Evolutionary conservation across 1,140 invertebrate species (phyloP).

Genomic region (Ceratina calcarata): DNA sequence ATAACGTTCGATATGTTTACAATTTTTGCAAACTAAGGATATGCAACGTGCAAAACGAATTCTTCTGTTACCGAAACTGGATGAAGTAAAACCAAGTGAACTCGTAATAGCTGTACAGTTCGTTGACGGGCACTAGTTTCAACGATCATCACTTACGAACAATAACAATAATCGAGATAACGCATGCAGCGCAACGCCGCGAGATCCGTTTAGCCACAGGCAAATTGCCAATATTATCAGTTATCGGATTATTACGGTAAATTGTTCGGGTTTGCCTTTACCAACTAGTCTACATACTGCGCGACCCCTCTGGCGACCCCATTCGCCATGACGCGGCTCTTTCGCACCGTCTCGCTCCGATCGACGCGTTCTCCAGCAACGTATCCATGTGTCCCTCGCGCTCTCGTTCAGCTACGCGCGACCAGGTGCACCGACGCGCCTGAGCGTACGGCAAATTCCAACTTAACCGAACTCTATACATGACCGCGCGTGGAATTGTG

Average conservation of each 20-base stretch:
- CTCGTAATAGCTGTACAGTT: too few species aligned
- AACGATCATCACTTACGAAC: conserved; percentile 44
- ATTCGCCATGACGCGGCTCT: conserved; percentile 19
- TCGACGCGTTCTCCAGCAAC: conserved; percentile 31
- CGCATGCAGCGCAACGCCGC: conserved; percentile 56
- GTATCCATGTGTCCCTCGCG: conserved; percentile 26
- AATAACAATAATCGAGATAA: conserved; percentile 71
- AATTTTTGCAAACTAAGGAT: too few species aligned
- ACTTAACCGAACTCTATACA: conserved; percentile 57
- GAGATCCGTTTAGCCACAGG: conserved; percentile 61
- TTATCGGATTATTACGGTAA: conserved; percentile 74
- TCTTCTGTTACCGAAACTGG: too few species aligned
- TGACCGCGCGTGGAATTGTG: conserved; percentile 13
- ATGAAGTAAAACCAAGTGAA: too few species aligned
- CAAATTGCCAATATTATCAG: conserved; percentile 74
- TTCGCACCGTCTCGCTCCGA: background rate
- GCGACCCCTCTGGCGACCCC: conserved; percentile 39
- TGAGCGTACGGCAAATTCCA: conserved; percentile 67
- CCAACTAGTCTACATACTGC: conserved; percentile 58
- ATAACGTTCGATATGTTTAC: too few species aligned
- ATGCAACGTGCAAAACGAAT: too few species aligned
- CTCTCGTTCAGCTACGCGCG: conserved; percentile 32
- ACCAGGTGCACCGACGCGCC: conserved; percentile 60
- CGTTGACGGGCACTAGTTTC: conserved; percentile 1
- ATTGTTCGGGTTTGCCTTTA: conserved; percentile 71